Conservation (phyloP, 2,797 vertebrate species). For the Cetoscarus ocellatus region DNA sequence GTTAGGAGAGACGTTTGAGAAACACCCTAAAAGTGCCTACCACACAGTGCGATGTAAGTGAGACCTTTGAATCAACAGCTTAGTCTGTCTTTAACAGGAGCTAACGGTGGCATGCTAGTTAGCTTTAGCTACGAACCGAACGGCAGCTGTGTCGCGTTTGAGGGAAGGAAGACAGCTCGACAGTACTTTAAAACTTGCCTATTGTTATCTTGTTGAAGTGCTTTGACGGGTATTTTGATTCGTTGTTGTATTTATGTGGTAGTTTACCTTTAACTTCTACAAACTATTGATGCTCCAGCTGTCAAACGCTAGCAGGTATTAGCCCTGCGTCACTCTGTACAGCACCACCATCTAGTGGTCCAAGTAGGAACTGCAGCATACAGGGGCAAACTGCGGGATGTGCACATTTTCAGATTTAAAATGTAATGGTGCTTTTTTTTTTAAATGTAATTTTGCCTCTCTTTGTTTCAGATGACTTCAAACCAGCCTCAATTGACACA, state of each 20-base stretch:
- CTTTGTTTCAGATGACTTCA: constrained; percentile 93
- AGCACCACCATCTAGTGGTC: constrained; percentile 44
- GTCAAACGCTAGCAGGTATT: constrained; percentile 51
- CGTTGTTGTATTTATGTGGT: background rate
- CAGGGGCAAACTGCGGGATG: background rate
- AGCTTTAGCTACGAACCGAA: constrained; percentile 50
- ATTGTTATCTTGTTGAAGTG: accelerated
- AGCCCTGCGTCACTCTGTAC: constrained; percentile 11
- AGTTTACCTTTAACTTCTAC: background rate
- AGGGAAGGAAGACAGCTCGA: background rate
- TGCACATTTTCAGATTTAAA: no score
- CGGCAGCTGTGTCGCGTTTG: constrained; percentile 15
- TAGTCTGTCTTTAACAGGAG: constrained; percentile 20
- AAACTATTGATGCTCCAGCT: constrained; percentile 17
- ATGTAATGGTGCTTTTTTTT: no score
- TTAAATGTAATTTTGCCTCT: background rate
- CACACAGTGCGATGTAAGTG: constrained; percentile 98
- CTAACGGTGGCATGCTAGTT: constrained; percentile 66
- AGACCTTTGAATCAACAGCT: constrained; percentile 15
- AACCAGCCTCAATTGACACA: constrained; percentile 97
- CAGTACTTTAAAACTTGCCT: background rate
- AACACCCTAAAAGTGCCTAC: constrained; percentile 92
- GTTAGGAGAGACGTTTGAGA: constrained; percentile 95
- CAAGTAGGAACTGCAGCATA: background rate
- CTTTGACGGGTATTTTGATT: accelerated